Base-by-base conservation (phyloP, 1,140 invertebrate genomes). In the Drosophila albomicans region DNA sequence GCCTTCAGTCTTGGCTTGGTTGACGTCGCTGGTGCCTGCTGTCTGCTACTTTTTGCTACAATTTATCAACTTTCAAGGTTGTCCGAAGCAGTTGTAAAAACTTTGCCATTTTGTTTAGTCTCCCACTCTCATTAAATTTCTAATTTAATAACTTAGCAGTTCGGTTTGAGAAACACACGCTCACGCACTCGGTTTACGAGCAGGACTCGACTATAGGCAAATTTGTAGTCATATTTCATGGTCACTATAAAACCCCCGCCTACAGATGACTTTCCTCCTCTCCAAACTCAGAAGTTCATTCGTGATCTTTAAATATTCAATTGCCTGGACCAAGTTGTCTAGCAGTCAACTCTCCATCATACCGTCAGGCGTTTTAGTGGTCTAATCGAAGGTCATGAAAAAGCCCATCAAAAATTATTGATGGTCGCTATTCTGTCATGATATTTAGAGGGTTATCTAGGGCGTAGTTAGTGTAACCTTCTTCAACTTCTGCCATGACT, bases 61-160 rank as follows among this genome's bases (percentile, higher is more conserved):
- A 89, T 88, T 89, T 88, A 88, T 84, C 84, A 88, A 84, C 56
- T 72, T 67, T 84, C 84, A 89, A 88, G 84, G 84, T 72, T 80
- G 63, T 65, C 46, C 71, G 65, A 72, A 75, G 15, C 59, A 73
- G 79, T 76, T 82, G 79, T 86, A 84, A 87, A 87, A 87, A 88
- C 74, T 89, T 89, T 80, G 64, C 69, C 69, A 80, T 79, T 82
- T 67, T 73, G 62, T 68, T 74, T 59, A 61, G 64, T 65, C 20
- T 25, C 66, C 54, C 76, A 62, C 15, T 28, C 54, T 15, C 70
- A 88, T 88, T 81, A 88, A 89, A 81, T 89, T 78, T 88, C 81
- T 75, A 89, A 89, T 88, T 88, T 88, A 89, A 89, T 88, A 85
- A 88, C 80, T 85, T 78, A 75, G 54, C 87, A 69, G 56, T 68